Percentiles rank a stretch among this genome's conserved stretches.
phyloP scores from a whole-genome alignment of 2,888 invertebrate species.

The Orchesella flavescens region DNA sequence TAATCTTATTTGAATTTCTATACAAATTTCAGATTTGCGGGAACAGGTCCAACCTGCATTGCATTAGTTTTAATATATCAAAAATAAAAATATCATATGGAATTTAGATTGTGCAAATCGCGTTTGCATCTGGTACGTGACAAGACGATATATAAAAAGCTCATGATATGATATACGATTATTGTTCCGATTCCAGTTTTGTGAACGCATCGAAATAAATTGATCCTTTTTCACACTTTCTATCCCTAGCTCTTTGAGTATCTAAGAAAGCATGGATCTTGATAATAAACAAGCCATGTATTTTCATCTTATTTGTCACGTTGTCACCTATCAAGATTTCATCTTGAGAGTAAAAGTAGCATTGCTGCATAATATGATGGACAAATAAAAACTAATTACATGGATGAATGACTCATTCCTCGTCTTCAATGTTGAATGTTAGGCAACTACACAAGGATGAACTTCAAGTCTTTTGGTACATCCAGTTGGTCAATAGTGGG shows the following conservation, averaged over 20 bases:
- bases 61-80: too few relatives aligned
- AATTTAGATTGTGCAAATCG: too few relatives aligned
- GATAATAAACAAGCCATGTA: background rate
- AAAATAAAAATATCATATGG: too few relatives aligned
- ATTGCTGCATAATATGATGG: background rate
- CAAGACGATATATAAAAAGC: background rate
- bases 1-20: too few relatives aligned
- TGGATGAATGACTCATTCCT: background rate
- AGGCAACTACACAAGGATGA: background rate
- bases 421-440: too few relatives aligned
- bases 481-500: too few relatives aligned
- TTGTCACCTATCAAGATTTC: background rate
- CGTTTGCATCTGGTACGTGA: background rate
- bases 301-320: background rate
- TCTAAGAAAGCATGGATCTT: too few relatives aligned
- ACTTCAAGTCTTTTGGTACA: too few relatives aligned
- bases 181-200: conserved; percentile 4
- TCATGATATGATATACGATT: background rate
- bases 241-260: too few relatives aligned
- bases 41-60: too few relatives aligned
- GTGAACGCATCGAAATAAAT: background rate
- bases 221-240: too few relatives aligned
- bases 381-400: conserved; percentile 9
- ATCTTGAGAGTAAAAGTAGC: background rate
- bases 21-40: too few relatives aligned